phyloP scores from a whole-genome alignment of 37 sponge, comb jelly and placozoan species.

The Aplysina aerophoba region DNA sequence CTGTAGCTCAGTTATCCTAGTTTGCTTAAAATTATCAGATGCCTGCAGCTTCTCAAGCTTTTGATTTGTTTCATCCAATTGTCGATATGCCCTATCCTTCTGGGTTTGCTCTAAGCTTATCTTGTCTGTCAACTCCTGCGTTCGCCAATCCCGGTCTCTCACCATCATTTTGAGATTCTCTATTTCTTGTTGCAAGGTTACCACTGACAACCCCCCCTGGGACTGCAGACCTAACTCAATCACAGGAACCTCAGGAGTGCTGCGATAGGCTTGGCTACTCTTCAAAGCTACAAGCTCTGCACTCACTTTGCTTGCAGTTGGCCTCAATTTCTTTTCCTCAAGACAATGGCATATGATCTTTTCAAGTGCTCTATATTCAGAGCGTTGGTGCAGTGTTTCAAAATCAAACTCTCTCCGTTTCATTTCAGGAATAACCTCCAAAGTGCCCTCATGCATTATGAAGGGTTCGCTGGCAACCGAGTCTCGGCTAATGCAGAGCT shows the following conservation, averaged over 20 bases:
- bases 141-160: too few relatives aligned
- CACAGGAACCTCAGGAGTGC: not conserved
- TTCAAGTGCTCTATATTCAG: not conserved
- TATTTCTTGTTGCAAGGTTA: too few relatives aligned
- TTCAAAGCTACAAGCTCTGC: not conserved
- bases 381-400: conserved; percentile 14
- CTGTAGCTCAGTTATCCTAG: too few relatives aligned
- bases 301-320: conserved; percentile 2
- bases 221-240: too few relatives aligned
- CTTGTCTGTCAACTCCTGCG: too few relatives aligned
- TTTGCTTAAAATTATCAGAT: too few relatives aligned
- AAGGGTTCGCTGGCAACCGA: conserved; percentile 53
- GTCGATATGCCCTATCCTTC: too few relatives aligned
- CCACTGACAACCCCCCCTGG: too few relatives aligned
- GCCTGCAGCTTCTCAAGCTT: too few relatives aligned
- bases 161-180: too few relatives aligned
- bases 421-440: conserved; percentile 61
- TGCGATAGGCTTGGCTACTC: not conserved
- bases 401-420: conserved; percentile 65
- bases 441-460: not conserved
- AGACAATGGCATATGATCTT: conserved; percentile 20
- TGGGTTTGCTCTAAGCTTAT: too few relatives aligned
- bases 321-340: conserved; percentile 12
- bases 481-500: conserved; percentile 51
- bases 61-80: too few relatives aligned